Evolutionary conservation across 2,797 vertebrate species (phyloP).

Genomic region (Chelonia mydas): DNA sequence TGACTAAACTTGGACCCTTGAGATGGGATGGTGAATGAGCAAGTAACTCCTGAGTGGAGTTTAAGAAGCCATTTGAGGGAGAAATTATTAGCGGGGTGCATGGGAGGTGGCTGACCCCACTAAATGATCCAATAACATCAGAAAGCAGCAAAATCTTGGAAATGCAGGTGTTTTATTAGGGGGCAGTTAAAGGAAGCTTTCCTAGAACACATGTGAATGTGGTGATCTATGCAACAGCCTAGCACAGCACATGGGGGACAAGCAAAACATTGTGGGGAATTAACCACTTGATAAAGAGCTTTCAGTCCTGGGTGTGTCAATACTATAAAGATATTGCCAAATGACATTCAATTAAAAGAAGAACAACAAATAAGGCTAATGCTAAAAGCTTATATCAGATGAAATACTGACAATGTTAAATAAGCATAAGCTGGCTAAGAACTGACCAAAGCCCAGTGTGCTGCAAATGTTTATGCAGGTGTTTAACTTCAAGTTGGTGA

Average conservation of each 20-base stretch:
- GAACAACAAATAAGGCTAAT: background rate
- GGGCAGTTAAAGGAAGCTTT: background rate
- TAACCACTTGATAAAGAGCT: background rate
- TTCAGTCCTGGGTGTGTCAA: background rate
- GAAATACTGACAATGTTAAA: constrained; percentile 8
- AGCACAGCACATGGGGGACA: background rate
- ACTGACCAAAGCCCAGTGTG: constrained; percentile 40
- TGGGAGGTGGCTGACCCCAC: background rate
- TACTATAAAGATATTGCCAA: background rate
- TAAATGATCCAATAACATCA: background rate
- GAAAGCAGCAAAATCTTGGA: background rate
- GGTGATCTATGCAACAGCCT: background rate
- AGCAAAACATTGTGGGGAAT: background rate
- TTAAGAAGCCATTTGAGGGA: background rate
- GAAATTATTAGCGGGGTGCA: background rate
- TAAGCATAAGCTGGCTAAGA: background rate
- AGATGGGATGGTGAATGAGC: background rate
- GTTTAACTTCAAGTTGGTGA: constrained; percentile 44
- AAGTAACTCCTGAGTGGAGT: background rate
- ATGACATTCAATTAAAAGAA: background rate
- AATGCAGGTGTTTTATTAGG: background rate
- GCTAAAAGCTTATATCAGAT: constrained; percentile 26
- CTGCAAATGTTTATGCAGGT: constrained; percentile 54
- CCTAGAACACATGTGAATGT: background rate
- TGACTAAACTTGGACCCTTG: background rate